Conservation (phyloP, 2,888 invertebrate genomes). For the Tachystola acroxantha region DNA sequence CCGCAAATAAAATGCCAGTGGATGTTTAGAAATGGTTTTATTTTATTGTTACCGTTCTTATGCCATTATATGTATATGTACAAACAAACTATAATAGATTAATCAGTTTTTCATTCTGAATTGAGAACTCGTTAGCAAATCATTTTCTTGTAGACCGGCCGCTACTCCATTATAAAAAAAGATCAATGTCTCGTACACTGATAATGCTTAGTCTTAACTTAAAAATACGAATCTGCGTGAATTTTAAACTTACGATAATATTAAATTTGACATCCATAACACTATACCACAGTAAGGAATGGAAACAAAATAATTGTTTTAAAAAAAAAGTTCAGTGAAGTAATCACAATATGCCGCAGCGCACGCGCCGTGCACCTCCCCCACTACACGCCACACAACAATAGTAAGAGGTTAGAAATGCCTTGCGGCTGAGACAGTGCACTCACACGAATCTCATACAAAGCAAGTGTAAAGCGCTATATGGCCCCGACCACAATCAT, state of each 20-base stretch:
- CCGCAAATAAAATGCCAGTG: slow-evolving; percentile 30
- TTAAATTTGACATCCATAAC: slow-evolving; percentile 62
- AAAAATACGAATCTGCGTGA: slow-evolving; percentile 25
- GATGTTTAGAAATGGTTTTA: slow-evolving; percentile 73
- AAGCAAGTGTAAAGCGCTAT: too few species aligned
- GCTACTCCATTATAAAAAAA: slow-evolving; percentile 43
- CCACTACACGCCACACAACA: background rate
- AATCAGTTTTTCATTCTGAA: slow-evolving; percentile 67
- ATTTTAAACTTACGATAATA: slow-evolving; percentile 10
- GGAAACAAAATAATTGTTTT: slow-evolving; percentile 57
- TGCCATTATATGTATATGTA: slow-evolving; percentile 75
- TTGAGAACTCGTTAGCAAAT: slow-evolving; percentile 67
- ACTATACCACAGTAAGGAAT: slow-evolving; percentile 76
- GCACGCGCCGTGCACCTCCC: background rate
- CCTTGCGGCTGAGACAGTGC: too few species aligned
- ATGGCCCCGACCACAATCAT: too few species aligned
- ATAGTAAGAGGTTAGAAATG: too few species aligned
- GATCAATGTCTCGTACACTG: slow-evolving; percentile 64
- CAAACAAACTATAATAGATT: slow-evolving; percentile 76
- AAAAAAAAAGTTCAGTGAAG: slow-evolving; percentile 50
- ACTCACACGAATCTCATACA: too few species aligned
- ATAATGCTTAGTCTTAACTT: slow-evolving; percentile 73
- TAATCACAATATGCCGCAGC: slow-evolving; percentile 37
- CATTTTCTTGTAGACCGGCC: slow-evolving; percentile 32
- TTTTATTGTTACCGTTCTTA: slow-evolving; percentile 75